phyloP scores from a whole-genome alignment of 2,888 invertebrate genomes.

The Lasius fuliginosus region DNA sequence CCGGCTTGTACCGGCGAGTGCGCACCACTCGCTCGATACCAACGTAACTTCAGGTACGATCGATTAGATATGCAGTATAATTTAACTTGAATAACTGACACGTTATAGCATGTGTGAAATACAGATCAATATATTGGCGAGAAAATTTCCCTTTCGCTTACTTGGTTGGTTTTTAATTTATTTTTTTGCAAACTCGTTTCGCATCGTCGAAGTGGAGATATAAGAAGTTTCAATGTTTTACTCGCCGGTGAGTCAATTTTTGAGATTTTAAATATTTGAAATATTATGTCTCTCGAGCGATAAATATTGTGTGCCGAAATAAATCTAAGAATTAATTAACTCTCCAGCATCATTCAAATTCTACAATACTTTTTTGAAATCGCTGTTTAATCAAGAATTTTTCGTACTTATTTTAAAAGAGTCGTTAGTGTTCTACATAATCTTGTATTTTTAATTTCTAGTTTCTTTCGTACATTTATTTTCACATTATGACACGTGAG shows the following conservation, averaged over 20 bases:
- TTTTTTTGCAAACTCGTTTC: conserved; percentile 12
- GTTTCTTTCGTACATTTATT: neutral
- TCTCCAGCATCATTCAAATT: neutral
- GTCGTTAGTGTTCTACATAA: neutral
- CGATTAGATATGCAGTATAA: conserved; percentile 31
- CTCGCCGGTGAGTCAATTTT: neutral
- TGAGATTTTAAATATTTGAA: conserved; percentile 11
- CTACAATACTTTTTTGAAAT: neutral
- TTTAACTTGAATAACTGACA: conserved; percentile 10
- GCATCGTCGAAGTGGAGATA: neutral
- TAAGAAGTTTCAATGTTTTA: neutral
- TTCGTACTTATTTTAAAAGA: neutral
- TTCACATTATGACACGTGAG: neutral
- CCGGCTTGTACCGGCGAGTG: conserved; percentile 9
- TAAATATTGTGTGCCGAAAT: neutral
- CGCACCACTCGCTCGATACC: conserved; percentile 22
- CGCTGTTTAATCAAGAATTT: neutral
- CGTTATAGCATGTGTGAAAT: neutral
- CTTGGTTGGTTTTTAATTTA: neutral
- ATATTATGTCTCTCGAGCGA: neutral
- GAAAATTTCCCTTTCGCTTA: neutral
- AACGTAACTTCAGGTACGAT: conserved; percentile 18
- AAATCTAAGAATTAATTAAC: neutral
- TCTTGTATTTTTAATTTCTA: neutral
- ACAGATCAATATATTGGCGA: neutral